Base-by-base conservation (phyloP, 2,113 vertebrate species). In the Diglossa brunneiventris region DNA sequence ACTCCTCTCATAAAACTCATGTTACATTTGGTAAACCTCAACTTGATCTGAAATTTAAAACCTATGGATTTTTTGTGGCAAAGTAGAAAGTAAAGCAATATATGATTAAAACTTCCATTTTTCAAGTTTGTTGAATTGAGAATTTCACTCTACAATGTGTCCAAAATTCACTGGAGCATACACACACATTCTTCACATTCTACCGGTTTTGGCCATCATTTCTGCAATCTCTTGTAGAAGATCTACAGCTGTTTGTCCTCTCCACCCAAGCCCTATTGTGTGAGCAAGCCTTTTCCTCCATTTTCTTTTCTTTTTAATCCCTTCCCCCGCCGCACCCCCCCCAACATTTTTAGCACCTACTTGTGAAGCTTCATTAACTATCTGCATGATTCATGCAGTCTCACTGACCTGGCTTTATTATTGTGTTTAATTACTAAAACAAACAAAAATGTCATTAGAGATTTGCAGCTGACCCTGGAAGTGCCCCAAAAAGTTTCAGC, bases 271-370 rank as follows among this genome's bases (percentile, higher is more conserved):
- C 21, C 47, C 42, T 72, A 5, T 4, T 41, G 8, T 26, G 24
- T 84, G 17, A 87, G 55, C 35, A 58, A 86, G 10, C 4, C 14
- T 68, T 37, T 75, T 63, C 20, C 62, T 63, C n/a, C 1, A 27
- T 33, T 33, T 77, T 13, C 2, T 46, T 11, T 12, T 35, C 47
- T 58, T 26, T 31, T 3, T 9, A 42, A 11, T 19, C 15, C 3
- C 21, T 46, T 22, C 1, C 0, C 1, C 0, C 8, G n/a, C 37
- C 37, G 37, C n/a, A n/a, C 3, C 4, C 7, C 5, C 42, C 16
- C 42, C 13, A 31, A 17, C 8, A 33, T 18, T 75, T 81, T 78
- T 28, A 61, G 56, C 37, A 42, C 8, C 8, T n/a, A 27, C 16
- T 30, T 76, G 44, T 11, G 17, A 89, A 63, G n/a, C 42, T 72